A percentile compares a stretch with the other conserved stretches of the same genome.
These are phyloP conservation scores for Urophycis tenuis DNA, from an alignment of 2,797 vertebrate genomes.

Conservation along the genomic window DNA sequence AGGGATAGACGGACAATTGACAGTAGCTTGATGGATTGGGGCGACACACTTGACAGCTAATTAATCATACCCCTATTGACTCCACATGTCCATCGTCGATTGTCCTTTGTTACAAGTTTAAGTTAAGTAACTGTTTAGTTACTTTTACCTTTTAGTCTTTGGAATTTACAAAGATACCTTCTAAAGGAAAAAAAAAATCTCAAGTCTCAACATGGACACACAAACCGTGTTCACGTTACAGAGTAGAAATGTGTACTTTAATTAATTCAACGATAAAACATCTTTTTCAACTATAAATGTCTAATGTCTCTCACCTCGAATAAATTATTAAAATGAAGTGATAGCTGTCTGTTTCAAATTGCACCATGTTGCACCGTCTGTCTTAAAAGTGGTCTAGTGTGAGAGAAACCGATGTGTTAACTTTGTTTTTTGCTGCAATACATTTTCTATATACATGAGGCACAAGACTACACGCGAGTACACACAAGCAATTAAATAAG, in stretches of 20 bases:
- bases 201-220: not conserved
- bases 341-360: not conserved
- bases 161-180: not conserved
- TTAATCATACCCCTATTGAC: not conserved
- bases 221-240: not conserved
- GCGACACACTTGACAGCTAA: not conserved
- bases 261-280: not conserved
- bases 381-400: not conserved
- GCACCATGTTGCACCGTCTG: not conserved
- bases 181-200: not conserved
- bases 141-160: not conserved
- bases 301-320: not conserved
- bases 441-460: not conserved
- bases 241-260: not conserved
- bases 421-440: not conserved
- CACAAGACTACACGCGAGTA: not conserved
- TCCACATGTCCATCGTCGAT: not conserved
- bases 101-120: not conserved
- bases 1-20: not conserved
- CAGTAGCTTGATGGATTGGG: not conserved
- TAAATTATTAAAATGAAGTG: not conserved
- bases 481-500: not conserved
- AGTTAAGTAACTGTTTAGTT: slow-evolving; percentile 1
- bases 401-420: not conserved
- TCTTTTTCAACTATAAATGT: not conserved